Base-by-base conservation (phyloP, 1,140 invertebrate species). In the Adelges cooleyi region DNA sequence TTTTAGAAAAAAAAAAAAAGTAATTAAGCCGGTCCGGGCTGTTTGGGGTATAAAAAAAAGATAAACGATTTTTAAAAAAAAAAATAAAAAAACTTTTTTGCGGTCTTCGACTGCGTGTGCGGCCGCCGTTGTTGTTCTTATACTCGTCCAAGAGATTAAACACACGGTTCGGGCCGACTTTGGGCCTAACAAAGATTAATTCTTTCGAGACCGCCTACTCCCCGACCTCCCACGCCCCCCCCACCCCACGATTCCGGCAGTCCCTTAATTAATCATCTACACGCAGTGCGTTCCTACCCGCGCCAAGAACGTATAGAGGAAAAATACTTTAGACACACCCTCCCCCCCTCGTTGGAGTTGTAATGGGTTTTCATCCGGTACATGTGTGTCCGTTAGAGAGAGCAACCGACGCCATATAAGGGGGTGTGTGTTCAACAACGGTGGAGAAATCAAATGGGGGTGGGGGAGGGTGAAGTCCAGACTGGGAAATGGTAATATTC, bases 161-260 rank as follows among this genome's bases (percentile, higher is more conserved):
- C 56, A 62, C 56, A 48, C 40, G 42, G 25, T 25, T 48, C 23
- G 8, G 23, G 38, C 56, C 40, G 56, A 62, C 56, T 62, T 62
- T 29, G 56, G 56, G n/a, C n/a, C 56, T 62, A 62, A 62, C 56
- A 62, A 62, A 62, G 56, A 62, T 62, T 62, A 62, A 62, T 62
- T 62, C 40, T 62, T 62, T 62, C 56, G 56, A 22, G 54, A 48
- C 56, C 54, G 17, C 29, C 54, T 38, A 33, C 53, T 23, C 53
- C 22, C 53, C 22, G 20, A 3, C 13, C n/a, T n/a, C n/a, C n/a
- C n/a, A n/a, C 29, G 5, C 5, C 29, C 11, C 5, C 29, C 29
- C 29, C 29, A 6, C 29, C 29, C 11, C 5, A 5, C 29, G 29
- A 11, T 33, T 33, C 17, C 17, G 23, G 54, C 29, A 44, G 54